Percentiles rank a stretch among this genome's conserved stretches.
Conservation (phyloP, 2,888 invertebrate genomes). For the Incurvaria masculella region DNA sequence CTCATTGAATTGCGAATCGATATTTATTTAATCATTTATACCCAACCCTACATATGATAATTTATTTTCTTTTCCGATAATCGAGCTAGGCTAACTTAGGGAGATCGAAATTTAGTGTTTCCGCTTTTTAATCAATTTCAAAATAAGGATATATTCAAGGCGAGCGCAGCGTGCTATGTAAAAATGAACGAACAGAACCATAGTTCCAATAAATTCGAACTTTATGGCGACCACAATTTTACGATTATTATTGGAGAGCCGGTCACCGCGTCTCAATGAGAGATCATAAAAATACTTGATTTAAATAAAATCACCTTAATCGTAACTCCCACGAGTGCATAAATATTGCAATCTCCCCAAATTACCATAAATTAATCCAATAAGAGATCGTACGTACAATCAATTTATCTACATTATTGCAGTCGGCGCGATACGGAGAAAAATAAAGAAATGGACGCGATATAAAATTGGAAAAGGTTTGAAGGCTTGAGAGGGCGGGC, state of each 20-base stretch:
- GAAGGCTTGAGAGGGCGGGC: neutral
- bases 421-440: conserved; percentile 4
- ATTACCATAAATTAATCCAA: conserved; percentile 42
- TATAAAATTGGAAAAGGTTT: conserved; percentile 6
- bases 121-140: no score
- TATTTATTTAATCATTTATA: no score
- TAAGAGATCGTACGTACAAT: conserved; percentile 29
- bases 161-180: neutral
- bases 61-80: no score
- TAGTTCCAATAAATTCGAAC: neutral
- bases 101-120: no score
- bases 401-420: conserved; percentile 27
- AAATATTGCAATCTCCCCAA: conserved; percentile 19
- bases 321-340: conserved; percentile 14
- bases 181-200: neutral
- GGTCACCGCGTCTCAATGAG: conserved; percentile 1
- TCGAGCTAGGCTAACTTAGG: no score
- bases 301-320: conserved; percentile 14
- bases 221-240: conserved; percentile 3
- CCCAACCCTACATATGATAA: no score
- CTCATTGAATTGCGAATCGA: no score
- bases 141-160: neutral
- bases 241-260: neutral
- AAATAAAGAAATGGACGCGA: conserved; percentile 3
- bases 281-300: conserved; percentile 8